These are phyloP conservation scores for Megaceryle alcyon DNA, from an alignment of 2,797 vertebrate species.

Conservation along the genomic window DNA sequence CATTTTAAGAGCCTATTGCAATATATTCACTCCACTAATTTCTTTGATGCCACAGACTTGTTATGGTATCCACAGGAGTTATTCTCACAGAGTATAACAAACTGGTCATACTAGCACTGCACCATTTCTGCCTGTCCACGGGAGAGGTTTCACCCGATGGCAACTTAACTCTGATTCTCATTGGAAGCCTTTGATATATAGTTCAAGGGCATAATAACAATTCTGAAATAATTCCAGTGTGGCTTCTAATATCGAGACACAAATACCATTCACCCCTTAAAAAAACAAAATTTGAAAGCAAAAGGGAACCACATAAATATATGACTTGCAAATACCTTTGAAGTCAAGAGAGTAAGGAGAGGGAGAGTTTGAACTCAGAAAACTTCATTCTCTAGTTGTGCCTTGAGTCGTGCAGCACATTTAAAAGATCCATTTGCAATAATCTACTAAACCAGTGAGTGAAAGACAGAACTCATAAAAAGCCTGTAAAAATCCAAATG, in stretches of 20 bases:
- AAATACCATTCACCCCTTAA: slow-evolving; percentile 49
- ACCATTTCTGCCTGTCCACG: neutral
- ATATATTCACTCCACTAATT: neutral
- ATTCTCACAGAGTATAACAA: neutral
- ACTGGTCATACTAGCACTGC: neutral
- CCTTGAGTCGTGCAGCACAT: slow-evolving; percentile 62
- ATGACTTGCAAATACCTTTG: slow-evolving; percentile 50
- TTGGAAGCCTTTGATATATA: slow-evolving; percentile 20
- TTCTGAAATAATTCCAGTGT: slow-evolving; percentile 10
- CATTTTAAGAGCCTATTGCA: neutral
- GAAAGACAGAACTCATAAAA: slow-evolving; percentile 70
- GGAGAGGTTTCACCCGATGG: neutral
- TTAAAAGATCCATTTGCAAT: slow-evolving; percentile 65
- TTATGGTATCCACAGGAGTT: neutral
- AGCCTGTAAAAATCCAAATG: slow-evolving; percentile 66
- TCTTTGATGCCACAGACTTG: neutral
- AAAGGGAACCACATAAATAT: slow-evolving; percentile 22
- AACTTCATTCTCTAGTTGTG: slow-evolving; percentile 50
- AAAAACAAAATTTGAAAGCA: slow-evolving; percentile 1
- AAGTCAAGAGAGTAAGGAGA: slow-evolving; percentile 50
- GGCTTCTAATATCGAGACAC: slow-evolving; percentile 29
- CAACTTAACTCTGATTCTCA: slow-evolving; percentile 10
- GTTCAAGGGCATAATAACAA: slow-evolving; percentile 39
- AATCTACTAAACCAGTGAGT: slow-evolving; percentile 65
- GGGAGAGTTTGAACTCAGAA: slow-evolving; percentile 43